phyloP scores from a whole-genome alignment of 2,797 vertebrate species.

The Gymnopithys bicolor region DNA sequence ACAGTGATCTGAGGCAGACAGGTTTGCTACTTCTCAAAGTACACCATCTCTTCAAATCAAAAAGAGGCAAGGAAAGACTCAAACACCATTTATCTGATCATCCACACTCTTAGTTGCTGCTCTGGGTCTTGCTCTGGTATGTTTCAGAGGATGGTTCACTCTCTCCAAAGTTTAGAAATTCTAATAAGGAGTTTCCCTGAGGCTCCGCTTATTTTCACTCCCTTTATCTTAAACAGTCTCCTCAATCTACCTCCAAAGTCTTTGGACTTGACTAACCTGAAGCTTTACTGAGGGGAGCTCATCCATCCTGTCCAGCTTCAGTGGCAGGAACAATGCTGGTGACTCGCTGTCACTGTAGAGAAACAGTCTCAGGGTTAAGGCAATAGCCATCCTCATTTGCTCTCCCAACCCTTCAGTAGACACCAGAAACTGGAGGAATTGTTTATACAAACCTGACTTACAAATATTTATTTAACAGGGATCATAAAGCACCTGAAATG shows the following conservation, averaged over 20 bases:
- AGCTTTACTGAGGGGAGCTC: background rate
- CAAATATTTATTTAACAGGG: background rate
- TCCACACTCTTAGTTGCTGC: background rate
- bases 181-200: background rate
- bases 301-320: background rate
- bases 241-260: background rate
- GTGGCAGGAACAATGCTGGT: background rate
- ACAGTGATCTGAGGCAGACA: fast-evolving
- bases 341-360: background rate
- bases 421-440: background rate
- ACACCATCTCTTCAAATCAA: background rate
- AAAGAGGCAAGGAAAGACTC: background rate
- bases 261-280: background rate
- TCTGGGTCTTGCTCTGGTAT: background rate
- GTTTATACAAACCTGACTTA: background rate
- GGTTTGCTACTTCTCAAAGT: background rate
- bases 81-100: background rate
- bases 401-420: background rate
- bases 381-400: background rate
- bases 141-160: background rate
- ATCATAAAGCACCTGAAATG: background rate
- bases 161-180: background rate
- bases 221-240: background rate
- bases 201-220: background rate
- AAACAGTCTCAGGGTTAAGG: background rate